Evolutionary conservation across 2,797 vertebrate genomes (phyloP).

Genomic region (Odontamblyopus lacepedii): DNA sequence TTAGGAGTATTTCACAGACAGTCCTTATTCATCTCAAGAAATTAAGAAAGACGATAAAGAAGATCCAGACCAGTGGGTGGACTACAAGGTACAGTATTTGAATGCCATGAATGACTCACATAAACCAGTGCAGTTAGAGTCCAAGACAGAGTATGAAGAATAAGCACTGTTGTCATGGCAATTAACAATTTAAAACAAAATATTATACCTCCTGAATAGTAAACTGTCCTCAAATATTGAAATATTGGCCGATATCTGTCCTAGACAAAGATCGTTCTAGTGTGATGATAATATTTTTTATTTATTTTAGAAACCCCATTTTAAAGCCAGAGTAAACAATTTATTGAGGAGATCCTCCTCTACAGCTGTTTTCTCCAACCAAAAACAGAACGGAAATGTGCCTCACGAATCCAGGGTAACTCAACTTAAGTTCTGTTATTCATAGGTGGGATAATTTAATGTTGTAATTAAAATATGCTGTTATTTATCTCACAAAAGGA

Average conservation of each 20-base stretch:
- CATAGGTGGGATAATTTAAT: not conserved
- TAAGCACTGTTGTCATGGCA: too few relatives aligned
- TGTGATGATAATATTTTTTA: not conserved
- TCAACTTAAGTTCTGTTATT: not conserved
- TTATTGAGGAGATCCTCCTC: constrained; percentile 53
- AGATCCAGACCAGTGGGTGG: constrained; percentile 33
- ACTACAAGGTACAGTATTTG: constrained; percentile 40
- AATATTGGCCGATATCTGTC: too few relatives aligned
- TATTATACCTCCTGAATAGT: too few relatives aligned
- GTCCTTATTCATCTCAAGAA: constrained; percentile 17
- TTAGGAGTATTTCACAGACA: constrained; percentile 44
- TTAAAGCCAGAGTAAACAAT: constrained; percentile 47
- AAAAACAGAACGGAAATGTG: constrained; percentile 28
- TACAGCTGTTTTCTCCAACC: not conserved
- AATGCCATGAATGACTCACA: not conserved
- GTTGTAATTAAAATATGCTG: not conserved
- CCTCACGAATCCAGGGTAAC: constrained; percentile 35
- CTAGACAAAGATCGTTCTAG: too few relatives aligned
- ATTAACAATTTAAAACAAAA: too few relatives aligned
- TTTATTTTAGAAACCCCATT: constrained; percentile 43
- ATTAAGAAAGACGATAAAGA: constrained; percentile 16
- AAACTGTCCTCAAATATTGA: too few relatives aligned
- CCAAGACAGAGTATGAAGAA: too few relatives aligned
- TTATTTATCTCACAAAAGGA: constrained; percentile 14
- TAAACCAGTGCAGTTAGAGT: too few relatives aligned